These are phyloP conservation scores for Cotesia congregata DNA, from an alignment of 2,888 invertebrate genomes.

Conservation along the genomic window DNA sequence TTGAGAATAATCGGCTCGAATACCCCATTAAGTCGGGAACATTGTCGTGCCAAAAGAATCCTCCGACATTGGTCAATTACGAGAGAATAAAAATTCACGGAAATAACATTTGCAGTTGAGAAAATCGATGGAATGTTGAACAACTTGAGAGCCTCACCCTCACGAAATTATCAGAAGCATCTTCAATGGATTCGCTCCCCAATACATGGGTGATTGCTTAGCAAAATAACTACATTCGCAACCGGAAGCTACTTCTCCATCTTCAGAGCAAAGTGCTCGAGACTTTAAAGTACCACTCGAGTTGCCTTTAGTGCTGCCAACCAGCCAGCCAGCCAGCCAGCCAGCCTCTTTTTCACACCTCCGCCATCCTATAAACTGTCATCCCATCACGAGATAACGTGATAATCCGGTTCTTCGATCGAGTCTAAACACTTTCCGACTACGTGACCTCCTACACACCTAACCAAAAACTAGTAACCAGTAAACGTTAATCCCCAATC, in stretches of 20 bases:
- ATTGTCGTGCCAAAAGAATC: no score
- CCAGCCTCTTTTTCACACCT: constrained; percentile 33
- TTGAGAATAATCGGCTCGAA: no score
- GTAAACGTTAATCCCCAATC: constrained; percentile 13
- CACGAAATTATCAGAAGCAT: constrained; percentile 4
- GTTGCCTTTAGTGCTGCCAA: constrained; percentile 30
- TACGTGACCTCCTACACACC: constrained; percentile 14
- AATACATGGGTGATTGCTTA: constrained; percentile 23
- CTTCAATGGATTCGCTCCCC: constrained; percentile 37
- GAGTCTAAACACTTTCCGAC: constrained; percentile 23
- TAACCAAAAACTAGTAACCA: neutral
- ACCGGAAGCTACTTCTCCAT: constrained; percentile 34
- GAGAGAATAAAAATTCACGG: no score
- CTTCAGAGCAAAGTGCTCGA: constrained; percentile 32
- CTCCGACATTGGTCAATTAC: no score
- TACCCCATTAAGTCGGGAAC: no score
- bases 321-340: constrained; percentile 13
- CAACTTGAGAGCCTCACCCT: constrained; percentile 17
- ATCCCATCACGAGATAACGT: constrained; percentile 27
- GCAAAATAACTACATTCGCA: constrained; percentile 36
- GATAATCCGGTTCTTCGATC: constrained; percentile 31
- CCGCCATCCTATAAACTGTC: constrained; percentile 26
- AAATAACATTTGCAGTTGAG: no score
- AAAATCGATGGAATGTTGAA: no score
- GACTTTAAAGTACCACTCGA: constrained; percentile 32